These are phyloP conservation scores for Zootermopsis nevadensis DNA, from an alignment of 2,888 invertebrate species.

Conservation along the genomic window DNA sequence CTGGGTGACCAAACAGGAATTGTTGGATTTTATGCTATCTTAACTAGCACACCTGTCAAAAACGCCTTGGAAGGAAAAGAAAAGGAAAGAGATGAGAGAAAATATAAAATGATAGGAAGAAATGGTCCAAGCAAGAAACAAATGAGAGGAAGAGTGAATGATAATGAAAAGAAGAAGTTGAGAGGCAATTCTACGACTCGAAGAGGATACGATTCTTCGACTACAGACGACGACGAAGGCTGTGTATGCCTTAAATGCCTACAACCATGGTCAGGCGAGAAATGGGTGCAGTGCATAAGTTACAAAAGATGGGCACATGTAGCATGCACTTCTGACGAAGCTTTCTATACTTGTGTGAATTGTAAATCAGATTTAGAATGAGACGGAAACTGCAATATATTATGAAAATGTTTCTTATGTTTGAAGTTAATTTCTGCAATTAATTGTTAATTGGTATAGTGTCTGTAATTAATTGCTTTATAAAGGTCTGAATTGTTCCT, in stretches of 20 bases:
- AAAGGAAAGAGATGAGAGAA: constrained; percentile 14
- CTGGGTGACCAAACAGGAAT: constrained; percentile 57
- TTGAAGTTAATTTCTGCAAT: too few relatives aligned
- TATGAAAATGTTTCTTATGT: too few relatives aligned
- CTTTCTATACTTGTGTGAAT: background rate
- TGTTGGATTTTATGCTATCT: constrained; percentile 51
- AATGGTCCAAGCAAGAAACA: background rate
- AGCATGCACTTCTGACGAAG: background rate
- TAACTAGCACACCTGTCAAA: constrained; percentile 42
- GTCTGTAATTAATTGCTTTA: too few relatives aligned
- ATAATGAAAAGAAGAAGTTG: background rate
- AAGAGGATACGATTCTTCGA: background rate
- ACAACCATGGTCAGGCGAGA: constrained; percentile 15
- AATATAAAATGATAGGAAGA: background rate
- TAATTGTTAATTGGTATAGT: too few relatives aligned
- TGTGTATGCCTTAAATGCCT: constrained; percentile 37
- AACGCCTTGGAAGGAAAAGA: constrained; percentile 29
- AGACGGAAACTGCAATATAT: background rate
- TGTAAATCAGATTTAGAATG: background rate
- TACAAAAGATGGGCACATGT: constrained; percentile 23
- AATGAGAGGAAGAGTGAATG: background rate
- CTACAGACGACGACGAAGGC: constrained; percentile 34
- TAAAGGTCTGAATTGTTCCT: too few relatives aligned
- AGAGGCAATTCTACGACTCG: background rate
- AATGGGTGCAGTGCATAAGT: background rate